Percentiles rank a stretch among this genome's conserved stretches.
phyloP scores from a whole-genome alignment of 2,113 vertebrate species.

The Phyllostomus hastatus region DNA sequence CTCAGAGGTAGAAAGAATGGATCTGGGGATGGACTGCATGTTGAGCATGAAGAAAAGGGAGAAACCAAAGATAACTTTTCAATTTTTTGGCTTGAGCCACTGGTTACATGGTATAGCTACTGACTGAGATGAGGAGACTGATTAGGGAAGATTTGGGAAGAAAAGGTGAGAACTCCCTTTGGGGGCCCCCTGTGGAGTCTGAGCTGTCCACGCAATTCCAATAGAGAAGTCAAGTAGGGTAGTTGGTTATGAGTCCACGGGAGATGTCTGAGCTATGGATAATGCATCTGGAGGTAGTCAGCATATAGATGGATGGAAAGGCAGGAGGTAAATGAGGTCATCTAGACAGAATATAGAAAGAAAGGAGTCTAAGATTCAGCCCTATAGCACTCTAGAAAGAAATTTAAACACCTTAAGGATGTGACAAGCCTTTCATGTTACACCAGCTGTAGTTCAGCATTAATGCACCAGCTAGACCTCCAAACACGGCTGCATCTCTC shows the following conservation, averaged over 20 bases:
- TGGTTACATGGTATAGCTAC: too few relatives aligned
- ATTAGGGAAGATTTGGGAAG: background rate
- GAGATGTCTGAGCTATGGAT: rapidly evolving
- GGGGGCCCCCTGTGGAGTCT: background rate
- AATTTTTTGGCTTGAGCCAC: background rate
- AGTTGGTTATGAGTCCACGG: background rate
- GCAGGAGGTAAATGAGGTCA: background rate
- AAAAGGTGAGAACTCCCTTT: background rate
- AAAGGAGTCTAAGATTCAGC: background rate
- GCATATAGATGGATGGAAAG: background rate
- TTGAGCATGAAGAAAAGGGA: background rate
- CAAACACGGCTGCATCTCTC: rapidly evolving
- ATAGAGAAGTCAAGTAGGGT: background rate
- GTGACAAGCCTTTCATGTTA: too few relatives aligned
- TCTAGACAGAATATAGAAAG: background rate
- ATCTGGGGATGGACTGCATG: background rate
- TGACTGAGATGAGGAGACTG: background rate
- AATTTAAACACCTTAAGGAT: background rate
- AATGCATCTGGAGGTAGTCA: background rate
- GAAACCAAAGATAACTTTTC: background rate
- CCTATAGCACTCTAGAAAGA: background rate
- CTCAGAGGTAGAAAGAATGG: background rate
- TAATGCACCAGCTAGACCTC: background rate
- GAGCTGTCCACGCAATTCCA: background rate
- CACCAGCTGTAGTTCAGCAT: background rate